phyloP scores from a whole-genome alignment of 2,797 vertebrate species.

The Acanthurus lineatus region DNA sequence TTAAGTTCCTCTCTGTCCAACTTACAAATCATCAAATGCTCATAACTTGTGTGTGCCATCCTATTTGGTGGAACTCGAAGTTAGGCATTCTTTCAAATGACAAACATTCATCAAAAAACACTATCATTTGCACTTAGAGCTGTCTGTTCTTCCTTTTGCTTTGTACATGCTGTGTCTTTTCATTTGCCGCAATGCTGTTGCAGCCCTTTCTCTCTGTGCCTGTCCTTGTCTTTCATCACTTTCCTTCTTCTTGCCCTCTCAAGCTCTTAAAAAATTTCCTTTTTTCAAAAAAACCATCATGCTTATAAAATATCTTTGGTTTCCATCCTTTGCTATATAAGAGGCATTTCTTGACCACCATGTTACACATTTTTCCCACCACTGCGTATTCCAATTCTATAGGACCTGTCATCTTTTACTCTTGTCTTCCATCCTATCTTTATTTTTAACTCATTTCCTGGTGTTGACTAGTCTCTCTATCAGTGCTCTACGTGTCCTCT shows the following conservation, averaged over 20 bases:
- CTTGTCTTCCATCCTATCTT: constrained; percentile 26
- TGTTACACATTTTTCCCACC: constrained; percentile 62
- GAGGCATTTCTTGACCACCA: constrained; percentile 77
- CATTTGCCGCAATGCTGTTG: constrained; percentile 81
- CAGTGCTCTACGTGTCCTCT: constrained; percentile 90
- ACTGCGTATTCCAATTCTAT: constrained; percentile 66
- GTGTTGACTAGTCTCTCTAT: constrained; percentile 94
- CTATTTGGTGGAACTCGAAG: constrained; percentile 26
- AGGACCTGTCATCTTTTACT: constrained; percentile 56
- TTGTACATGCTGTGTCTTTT: constrained; percentile 77
- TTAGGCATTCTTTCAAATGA: constrained; percentile 57
- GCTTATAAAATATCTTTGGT: constrained; percentile 78
- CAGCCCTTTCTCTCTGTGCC: constrained; percentile 71
- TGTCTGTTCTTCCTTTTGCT: constrained; percentile 58
- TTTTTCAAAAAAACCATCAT: constrained; percentile 43
- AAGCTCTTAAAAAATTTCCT: constrained; percentile 28
- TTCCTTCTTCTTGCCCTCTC: constrained; percentile 68
- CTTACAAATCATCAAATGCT: constrained; percentile 63
- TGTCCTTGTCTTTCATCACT: constrained; percentile 79
- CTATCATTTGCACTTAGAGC: constrained; percentile 63
- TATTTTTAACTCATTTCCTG: constrained; percentile 80
- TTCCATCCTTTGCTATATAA: constrained; percentile 63
- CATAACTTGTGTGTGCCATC: constrained; percentile 27
- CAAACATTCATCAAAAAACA: constrained; percentile 62
- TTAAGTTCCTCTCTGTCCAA: constrained; percentile 59